These are phyloP conservation scores for Harlomillsia oculata DNA, from an alignment of 1,140 invertebrate species.

Conservation along the genomic window DNA sequence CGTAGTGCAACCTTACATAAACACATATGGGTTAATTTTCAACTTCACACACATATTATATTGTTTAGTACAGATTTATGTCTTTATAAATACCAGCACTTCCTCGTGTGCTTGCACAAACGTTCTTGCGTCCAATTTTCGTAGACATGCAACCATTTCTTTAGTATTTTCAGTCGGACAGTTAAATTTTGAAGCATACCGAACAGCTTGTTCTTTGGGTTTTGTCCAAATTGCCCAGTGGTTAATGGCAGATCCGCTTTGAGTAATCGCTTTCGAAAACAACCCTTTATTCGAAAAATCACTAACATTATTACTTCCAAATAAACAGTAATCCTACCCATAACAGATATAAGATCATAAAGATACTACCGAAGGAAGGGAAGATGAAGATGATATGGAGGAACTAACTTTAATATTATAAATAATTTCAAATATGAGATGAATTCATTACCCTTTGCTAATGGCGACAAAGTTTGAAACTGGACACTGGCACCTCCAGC, in stretches of 20 bases:
- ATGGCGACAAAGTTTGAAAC: slow-evolving; percentile 14
- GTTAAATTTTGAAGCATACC: slow-evolving; percentile 47
- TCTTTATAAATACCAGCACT: not conserved
- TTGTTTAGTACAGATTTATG: too few species aligned
- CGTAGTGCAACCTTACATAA: not conserved
- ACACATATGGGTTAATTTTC: not conserved
- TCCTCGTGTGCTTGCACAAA: slow-evolving; percentile 2
- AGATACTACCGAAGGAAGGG: not conserved
- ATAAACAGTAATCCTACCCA: not conserved
- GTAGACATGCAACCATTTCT: slow-evolving; percentile 30
- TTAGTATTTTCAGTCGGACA: slow-evolving; percentile 32
- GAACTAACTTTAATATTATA: not conserved
- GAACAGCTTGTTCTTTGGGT: slow-evolving; percentile 50
- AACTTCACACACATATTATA: too few species aligned
- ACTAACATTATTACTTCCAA: not conserved
- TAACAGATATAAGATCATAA: not conserved
- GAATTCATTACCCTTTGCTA: not conserved
- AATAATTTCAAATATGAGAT: not conserved
- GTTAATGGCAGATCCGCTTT: slow-evolving; percentile 51
- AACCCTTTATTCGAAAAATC: not conserved
- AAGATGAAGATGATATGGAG: not conserved
- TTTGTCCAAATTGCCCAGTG: slow-evolving; percentile 62
- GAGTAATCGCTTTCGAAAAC: slow-evolving; percentile 24
- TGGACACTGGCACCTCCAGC: slow-evolving; percentile 21
- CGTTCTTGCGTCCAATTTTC: not conserved